Base-by-base conservation (phyloP, 2,113 vertebrate species). In the Microcebus murinus region DNA sequence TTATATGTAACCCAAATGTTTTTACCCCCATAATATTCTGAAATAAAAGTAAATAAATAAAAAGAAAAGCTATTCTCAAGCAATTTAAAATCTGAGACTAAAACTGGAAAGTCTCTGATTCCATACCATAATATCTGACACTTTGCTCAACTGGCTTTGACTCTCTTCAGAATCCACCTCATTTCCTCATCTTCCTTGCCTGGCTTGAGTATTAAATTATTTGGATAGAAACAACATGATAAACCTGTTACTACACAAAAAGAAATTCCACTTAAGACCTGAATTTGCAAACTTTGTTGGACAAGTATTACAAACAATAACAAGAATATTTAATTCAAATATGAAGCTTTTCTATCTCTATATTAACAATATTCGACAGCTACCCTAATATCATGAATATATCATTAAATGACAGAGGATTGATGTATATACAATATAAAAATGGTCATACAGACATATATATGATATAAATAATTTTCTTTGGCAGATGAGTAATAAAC, bases 251-350 rank as follows among this genome's bases (percentile, higher is more conserved):
- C 55, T 61, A 68, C 8, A 71, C 27, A 63, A 85, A 81, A 80
- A 50, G 4, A 88, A 95, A 90, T 57, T 96, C 8, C 3, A 67
- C 68, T 79, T 59, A 82, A 52, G 36, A 39, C 7, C 9, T 90
- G 29, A 93, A 82, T 77, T 91, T 67, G 34, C 79, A 87, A 95
- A 94, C 61, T 77, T 14, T 94, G 14, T 71, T 96, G 59, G 31
- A 76, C 8, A 65, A 50, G 6, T 81, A 29, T 91, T 80, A 48
- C 29, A 52, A 96, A 77, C 2, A 70, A 50, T 90, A 48, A 81
- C n/a, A 76, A 73, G 63, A 79, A 76, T 87, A 79, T 5, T 42
- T n/a, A 39, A 76, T 79, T 82, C 27, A 79, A 77, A 87, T 45
- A 11, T 39, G 45, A 92, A 86, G 20, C 8, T 65, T 92, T 34